Conservation (phyloP, 2,113 vertebrate species). For the Sylvilagus bachmani region DNA sequence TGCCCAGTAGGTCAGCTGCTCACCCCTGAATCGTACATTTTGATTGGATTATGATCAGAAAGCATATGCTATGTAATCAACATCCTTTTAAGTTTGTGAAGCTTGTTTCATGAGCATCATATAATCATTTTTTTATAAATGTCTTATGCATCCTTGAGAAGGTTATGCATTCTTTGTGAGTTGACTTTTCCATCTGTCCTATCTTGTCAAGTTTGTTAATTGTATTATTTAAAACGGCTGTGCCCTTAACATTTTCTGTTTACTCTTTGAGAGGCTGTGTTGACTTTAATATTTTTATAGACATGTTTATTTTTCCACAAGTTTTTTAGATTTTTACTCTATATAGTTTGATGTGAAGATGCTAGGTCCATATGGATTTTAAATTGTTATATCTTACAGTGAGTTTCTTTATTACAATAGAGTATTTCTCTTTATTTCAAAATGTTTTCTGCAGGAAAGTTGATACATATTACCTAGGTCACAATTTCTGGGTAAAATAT, state of each 20-base stretch:
- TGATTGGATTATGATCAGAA: background rate
- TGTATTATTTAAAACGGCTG: background rate
- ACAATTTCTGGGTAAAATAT: background rate
- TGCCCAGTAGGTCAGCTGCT: too few species aligned
- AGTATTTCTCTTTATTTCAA: background rate
- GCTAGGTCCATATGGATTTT: background rate
- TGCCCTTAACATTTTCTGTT: background rate
- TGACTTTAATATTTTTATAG: background rate
- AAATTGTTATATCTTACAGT: background rate
- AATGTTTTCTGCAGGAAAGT: background rate
- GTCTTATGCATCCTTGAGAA: background rate
- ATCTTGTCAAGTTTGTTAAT: background rate
- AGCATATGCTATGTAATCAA: background rate
- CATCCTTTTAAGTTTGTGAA: constrained; percentile 18
- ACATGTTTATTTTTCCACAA: background rate
- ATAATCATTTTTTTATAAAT: background rate
- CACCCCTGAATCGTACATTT: background rate
- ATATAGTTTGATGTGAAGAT: background rate
- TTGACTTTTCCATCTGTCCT: background rate
- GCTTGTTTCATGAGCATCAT: background rate
- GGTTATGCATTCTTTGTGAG: background rate
- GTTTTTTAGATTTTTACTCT: constrained; percentile 21
- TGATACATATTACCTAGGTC: background rate
- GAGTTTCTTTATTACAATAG: background rate
- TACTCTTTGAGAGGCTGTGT: background rate